Evolutionary conservation across 2,113 vertebrate species (phyloP).

Genomic region (Cavia porcellus): DNA sequence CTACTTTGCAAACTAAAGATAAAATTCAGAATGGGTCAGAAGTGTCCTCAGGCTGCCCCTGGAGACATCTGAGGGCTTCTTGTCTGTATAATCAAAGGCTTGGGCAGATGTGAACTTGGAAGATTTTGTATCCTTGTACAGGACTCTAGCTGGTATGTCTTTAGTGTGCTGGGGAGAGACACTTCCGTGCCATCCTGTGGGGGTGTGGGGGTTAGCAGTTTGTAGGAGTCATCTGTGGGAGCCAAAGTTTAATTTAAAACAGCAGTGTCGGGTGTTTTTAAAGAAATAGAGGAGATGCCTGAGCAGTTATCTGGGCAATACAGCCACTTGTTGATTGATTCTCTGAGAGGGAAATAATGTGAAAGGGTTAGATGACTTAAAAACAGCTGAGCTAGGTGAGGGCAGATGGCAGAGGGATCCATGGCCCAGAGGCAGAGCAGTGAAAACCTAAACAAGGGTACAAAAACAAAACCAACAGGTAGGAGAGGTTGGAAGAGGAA

Average conservation of each 20-base stretch:
- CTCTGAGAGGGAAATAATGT: conserved; percentile 16
- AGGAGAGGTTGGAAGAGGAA: not conserved
- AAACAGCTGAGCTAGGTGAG: conserved; percentile 70
- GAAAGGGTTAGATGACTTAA: conserved; percentile 64
- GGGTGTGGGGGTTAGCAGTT: not conserved
- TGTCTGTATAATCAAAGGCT: not conserved
- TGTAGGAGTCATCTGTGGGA: not conserved
- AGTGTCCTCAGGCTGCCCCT: not conserved
- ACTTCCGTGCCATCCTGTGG: not conserved
- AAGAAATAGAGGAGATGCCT: not conserved
- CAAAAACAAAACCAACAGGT: conserved; percentile 27
- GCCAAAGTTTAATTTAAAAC: not conserved
- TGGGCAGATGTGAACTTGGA: not conserved
- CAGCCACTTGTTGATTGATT: conserved; percentile 28
- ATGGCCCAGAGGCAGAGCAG: not conserved
- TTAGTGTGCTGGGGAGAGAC: not conserved
- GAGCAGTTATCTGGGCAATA: conserved; percentile 47
- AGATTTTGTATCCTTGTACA: not conserved
- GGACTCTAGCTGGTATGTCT: not conserved
- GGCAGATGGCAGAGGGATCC: conserved; percentile 73
- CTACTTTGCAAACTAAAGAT: conserved; percentile 36
- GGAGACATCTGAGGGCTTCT: not conserved
- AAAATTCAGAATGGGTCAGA: conserved; percentile 46
- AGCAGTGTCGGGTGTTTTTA: conserved; percentile 15
- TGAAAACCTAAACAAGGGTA: conserved; percentile 34